Evolutionary conservation across 1,140 invertebrate species (phyloP).

Genomic region (Dryas iulia): DNA sequence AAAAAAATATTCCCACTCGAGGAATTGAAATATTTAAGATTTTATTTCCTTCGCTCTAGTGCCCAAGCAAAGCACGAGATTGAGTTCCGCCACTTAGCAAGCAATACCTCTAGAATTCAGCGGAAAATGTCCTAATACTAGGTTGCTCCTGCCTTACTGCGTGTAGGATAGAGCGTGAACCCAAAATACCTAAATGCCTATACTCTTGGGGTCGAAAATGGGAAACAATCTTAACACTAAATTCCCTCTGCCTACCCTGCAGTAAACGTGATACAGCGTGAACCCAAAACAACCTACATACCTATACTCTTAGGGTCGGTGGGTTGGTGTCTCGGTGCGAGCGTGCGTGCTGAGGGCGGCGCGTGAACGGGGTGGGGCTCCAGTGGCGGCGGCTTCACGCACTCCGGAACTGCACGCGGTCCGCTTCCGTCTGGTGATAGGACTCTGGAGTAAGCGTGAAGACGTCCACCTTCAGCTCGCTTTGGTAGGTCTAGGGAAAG

Average conservation of each 20-base stretch:
- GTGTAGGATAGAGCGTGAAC: no score
- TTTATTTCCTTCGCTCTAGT: not conserved
- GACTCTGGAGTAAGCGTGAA: slow-evolving; percentile 65
- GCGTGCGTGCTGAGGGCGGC: slow-evolving; percentile 50
- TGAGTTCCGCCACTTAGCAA: not conserved
- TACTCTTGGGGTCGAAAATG: no score
- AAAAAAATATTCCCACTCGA: no score
- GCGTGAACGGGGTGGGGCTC: slow-evolving; percentile 51
- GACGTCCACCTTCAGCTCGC: slow-evolving; percentile 56
- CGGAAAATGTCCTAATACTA: not conserved
- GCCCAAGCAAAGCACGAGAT: not conserved
- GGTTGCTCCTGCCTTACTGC: no score
- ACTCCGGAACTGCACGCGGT: slow-evolving; percentile 49
- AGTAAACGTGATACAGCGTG: no score
- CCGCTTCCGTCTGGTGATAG: slow-evolving; percentile 61
- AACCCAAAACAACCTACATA: slow-evolving; percentile 31
- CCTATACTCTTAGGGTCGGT: slow-evolving; percentile 64
- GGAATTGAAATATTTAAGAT: not conserved
- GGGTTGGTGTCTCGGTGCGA: slow-evolving; percentile 55
- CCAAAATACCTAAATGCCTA: no score
- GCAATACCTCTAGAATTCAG: not conserved
- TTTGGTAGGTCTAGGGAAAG: slow-evolving; percentile 52
- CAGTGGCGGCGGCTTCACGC: slow-evolving; percentile 31
- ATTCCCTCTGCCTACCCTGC: no score
- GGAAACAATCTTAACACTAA: no score